Conservation (phyloP, 2,113 vertebrate species). For the Chelonoidis abingdonii region DNA sequence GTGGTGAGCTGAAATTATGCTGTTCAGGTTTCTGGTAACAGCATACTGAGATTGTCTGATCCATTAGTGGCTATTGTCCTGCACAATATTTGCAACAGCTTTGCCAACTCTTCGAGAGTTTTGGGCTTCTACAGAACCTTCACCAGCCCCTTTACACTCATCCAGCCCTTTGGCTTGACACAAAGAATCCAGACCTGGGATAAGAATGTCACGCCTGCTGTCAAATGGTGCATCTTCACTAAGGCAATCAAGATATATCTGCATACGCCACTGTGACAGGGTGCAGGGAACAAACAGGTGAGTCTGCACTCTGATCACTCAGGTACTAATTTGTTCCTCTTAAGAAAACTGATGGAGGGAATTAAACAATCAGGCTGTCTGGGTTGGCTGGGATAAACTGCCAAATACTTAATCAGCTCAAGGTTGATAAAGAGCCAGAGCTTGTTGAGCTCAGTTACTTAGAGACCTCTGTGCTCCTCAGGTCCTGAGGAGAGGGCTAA, state of each 20-base stretch:
- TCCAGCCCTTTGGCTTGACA: accelerated
- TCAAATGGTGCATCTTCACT: background rate
- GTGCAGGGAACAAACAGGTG: background rate
- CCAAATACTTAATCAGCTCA: background rate
- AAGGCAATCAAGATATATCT: background rate
- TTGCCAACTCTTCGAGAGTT: background rate
- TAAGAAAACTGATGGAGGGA: background rate
- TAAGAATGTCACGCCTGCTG: accelerated
- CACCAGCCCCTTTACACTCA: accelerated
- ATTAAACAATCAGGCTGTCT: background rate
- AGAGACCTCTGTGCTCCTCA: background rate
- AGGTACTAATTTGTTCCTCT: background rate
- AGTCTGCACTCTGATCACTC: background rate
- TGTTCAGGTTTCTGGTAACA: background rate
- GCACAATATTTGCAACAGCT: accelerated
- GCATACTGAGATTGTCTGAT: background rate
- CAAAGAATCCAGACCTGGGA: background rate
- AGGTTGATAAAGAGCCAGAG: background rate
- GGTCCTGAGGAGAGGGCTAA: background rate
- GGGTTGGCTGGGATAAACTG: background rate
- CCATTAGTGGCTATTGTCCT: background rate
- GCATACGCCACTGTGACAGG: accelerated
- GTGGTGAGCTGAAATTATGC: background rate
- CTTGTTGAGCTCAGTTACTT: background rate
- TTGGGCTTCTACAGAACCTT: background rate